Evolutionary conservation across 2,888 invertebrate species (phyloP).

Genomic region (Drosophila bunnanda): DNA sequence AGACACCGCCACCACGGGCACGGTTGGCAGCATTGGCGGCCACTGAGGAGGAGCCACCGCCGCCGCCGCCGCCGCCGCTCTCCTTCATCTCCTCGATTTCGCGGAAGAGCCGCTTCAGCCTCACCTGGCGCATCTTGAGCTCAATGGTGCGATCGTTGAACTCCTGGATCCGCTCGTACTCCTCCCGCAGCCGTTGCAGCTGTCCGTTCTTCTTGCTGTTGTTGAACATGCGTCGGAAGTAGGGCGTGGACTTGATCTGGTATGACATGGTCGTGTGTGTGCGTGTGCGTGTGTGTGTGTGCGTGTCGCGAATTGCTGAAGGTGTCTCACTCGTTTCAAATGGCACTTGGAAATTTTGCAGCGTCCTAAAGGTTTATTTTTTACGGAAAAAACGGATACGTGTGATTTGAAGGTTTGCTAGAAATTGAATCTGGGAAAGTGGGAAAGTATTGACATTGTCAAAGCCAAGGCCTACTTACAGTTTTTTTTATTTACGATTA

Average conservation of each 20-base stretch:
- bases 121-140: conserved; percentile 76
- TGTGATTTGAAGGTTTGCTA: conserved; percentile 26
- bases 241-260: conserved; percentile 76
- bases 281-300: no score
- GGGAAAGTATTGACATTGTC: neutral
- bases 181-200: conserved; percentile 74
- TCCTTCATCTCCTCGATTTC: conserved; percentile 77
- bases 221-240: conserved; percentile 66
- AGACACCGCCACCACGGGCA: neutral
- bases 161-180: conserved; percentile 77
- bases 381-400: conserved; percentile 31
- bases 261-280: conserved; percentile 62
- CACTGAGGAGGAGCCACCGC: neutral
- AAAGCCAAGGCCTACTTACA: conserved; percentile 1
- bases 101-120: conserved; percentile 74
- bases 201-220: conserved; percentile 75
- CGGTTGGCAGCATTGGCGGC: conserved; percentile 1
- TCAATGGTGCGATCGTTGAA: conserved; percentile 77
- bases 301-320: neutral
- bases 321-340: neutral
- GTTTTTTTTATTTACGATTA: no score
- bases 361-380: conserved; percentile 37
- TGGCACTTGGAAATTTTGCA: conserved; percentile 46
- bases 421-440: conserved; percentile 4
- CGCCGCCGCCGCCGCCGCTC: neutral